These are phyloP conservation scores for Geophilus truncorum DNA, from an alignment of 2,888 invertebrate species.

Conservation along the genomic window DNA sequence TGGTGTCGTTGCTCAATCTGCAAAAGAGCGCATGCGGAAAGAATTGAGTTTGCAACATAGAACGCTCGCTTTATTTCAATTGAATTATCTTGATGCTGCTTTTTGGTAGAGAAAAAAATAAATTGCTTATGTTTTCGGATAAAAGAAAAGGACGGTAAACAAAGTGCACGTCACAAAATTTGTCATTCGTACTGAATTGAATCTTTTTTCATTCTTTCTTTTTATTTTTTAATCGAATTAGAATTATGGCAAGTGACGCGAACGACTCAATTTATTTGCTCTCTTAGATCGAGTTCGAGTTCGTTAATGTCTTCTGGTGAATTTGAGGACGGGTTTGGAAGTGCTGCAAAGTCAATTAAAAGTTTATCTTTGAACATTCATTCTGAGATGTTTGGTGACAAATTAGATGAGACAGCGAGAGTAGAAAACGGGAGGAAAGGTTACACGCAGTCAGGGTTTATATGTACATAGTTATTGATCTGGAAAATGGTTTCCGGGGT, in stretches of 20 bases:
- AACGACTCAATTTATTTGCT: not conserved
- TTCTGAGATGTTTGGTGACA: not conserved
- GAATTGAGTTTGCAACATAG: slow-evolving; percentile 13
- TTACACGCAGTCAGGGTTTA: not conserved
- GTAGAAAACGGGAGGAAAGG: not conserved
- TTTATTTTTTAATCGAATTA: not conserved
- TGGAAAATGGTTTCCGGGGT: not conserved
- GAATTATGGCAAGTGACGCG: not conserved
- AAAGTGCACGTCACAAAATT: not conserved
- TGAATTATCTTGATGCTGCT: slow-evolving; percentile 5
- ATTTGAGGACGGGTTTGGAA: not conserved
- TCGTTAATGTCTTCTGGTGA: not conserved
- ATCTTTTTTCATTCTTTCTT: not conserved
- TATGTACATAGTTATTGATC: slow-evolving; percentile 2
- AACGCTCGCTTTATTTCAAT: slow-evolving; percentile 17
- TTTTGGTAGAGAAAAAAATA: not conserved
- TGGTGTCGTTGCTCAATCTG: slow-evolving; percentile 7
- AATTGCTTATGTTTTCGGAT: not conserved
- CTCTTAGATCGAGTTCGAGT: not conserved
- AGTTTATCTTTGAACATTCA: not conserved
- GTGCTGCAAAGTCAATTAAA: not conserved
- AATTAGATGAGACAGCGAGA: not conserved
- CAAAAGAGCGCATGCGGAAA: not conserved
- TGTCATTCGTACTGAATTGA: not conserved
- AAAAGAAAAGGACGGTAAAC: not conserved